phyloP scores from a whole-genome alignment of 2,797 vertebrate genomes.

The Pangasius sanitwongsei region DNA sequence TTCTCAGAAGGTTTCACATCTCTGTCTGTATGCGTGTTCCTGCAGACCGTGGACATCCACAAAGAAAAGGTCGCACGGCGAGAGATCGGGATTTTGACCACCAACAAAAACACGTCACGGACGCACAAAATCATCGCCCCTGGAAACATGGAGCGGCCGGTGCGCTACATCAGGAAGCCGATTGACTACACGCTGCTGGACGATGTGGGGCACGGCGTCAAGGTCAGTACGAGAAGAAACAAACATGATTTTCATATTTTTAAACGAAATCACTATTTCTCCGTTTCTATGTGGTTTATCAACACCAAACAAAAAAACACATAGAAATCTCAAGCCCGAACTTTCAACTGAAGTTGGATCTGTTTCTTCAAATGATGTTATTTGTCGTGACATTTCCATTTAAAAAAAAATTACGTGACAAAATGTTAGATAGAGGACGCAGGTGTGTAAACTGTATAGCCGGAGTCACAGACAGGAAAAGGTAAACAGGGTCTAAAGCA shows the following conservation, averaged over 20 bases:
- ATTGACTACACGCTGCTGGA: slow-evolving; percentile 99
- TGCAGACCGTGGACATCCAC: slow-evolving; percentile 97
- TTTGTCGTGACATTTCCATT: background rate
- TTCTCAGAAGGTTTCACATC: background rate
- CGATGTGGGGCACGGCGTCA: slow-evolving; percentile 97
- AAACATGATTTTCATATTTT: background rate
- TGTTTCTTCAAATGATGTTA: background rate
- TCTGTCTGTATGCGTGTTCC: background rate
- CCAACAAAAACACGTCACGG: slow-evolving; percentile 98
- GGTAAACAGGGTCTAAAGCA: background rate
- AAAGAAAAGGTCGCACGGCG: slow-evolving; percentile 98
- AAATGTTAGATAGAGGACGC: background rate
- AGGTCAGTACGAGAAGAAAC: slow-evolving; percentile 77
- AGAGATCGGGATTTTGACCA: slow-evolving; percentile 98
- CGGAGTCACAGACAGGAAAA: background rate
- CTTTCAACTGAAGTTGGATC: background rate
- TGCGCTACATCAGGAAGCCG: slow-evolving; percentile 98
- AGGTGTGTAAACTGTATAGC: no score
- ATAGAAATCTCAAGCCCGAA: background rate
- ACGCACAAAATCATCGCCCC: slow-evolving; percentile 99
- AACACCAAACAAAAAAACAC: background rate
- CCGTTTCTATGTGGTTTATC: background rate
- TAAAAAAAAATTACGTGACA: background rate
- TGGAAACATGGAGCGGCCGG: slow-evolving; percentile 95
- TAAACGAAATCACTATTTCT: background rate